Evolutionary conservation across 2,797 vertebrate species (phyloP).

Genomic region (Buceros bicornis): DNA sequence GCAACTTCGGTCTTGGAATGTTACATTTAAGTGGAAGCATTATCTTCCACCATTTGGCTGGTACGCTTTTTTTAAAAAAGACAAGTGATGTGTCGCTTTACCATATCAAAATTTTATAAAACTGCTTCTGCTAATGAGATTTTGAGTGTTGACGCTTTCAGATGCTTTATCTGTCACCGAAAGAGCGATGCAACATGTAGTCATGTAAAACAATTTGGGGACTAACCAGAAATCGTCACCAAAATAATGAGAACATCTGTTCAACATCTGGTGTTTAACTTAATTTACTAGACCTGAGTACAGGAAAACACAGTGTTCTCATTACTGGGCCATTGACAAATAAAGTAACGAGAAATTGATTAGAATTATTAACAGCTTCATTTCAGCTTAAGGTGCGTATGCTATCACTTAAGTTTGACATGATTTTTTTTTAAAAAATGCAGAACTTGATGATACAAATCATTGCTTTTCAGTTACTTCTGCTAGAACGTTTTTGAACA

Average conservation of each 20-base stretch:
- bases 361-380: slow-evolving; percentile 17
- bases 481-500: neutral
- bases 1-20: neutral
- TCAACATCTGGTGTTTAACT: slow-evolving; percentile 53
- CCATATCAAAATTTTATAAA: neutral
- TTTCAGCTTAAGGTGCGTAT: neutral
- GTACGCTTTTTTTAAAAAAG: neutral
- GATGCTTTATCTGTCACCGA: slow-evolving; percentile 17
- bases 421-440: neutral
- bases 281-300: slow-evolving; percentile 34
- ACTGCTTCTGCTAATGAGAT: neutral
- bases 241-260: slow-evolving; percentile 61
- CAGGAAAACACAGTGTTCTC: neutral
- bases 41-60: neutral
- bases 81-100: neutral
- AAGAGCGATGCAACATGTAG: slow-evolving; percentile 26
- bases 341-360: slow-evolving; percentile 12
- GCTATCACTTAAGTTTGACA: neutral
- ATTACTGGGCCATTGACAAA: slow-evolving; percentile 18
- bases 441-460: neutral
- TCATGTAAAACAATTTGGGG: slow-evolving; percentile 8
- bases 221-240: slow-evolving; percentile 53
- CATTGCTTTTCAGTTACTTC: neutral
- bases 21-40: neutral
- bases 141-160: slow-evolving; percentile 34